Evolutionary conservation across 2,113 vertebrate species (phyloP).

Genomic region (Barnardius zonarius): DNA sequence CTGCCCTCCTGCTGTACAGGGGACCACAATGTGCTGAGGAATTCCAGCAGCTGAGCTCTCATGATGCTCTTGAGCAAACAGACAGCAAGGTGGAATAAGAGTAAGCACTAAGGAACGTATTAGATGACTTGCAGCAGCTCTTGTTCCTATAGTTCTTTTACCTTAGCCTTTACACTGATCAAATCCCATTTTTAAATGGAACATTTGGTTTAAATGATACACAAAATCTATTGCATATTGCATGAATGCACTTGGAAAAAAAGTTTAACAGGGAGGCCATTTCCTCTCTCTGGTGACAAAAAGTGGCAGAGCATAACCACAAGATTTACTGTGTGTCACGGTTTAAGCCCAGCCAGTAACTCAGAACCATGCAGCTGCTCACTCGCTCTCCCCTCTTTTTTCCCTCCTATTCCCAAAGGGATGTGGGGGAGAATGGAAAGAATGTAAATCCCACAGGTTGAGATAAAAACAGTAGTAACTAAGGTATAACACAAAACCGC

Average conservation of each 20-base stretch:
- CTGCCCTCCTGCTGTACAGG: neutral
- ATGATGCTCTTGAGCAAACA: neutral
- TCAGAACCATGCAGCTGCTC: neutral
- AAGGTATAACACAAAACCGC: neutral
- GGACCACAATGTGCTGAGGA: neutral
- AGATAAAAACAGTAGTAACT: neutral
- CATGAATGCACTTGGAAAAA: neutral
- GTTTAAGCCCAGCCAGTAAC: neutral
- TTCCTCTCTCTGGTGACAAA: neutral
- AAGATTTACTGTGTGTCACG: neutral
- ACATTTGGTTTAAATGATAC: rapidly evolving
- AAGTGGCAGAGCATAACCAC: neutral
- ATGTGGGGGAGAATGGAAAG: neutral
- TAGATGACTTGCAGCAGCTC: neutral
- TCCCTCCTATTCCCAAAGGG: neutral
- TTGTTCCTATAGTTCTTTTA: neutral
- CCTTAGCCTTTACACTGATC: neutral
- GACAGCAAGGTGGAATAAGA: neutral
- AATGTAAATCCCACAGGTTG: neutral
- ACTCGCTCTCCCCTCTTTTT: neutral
- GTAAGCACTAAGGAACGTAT: neutral
- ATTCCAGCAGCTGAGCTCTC: neutral
- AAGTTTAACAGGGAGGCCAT: neutral
- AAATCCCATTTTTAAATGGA: neutral
- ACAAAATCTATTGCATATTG: neutral